Conservation (phyloP, 2,113 vertebrate genomes). For the Hoplias malabaricus region DNA sequence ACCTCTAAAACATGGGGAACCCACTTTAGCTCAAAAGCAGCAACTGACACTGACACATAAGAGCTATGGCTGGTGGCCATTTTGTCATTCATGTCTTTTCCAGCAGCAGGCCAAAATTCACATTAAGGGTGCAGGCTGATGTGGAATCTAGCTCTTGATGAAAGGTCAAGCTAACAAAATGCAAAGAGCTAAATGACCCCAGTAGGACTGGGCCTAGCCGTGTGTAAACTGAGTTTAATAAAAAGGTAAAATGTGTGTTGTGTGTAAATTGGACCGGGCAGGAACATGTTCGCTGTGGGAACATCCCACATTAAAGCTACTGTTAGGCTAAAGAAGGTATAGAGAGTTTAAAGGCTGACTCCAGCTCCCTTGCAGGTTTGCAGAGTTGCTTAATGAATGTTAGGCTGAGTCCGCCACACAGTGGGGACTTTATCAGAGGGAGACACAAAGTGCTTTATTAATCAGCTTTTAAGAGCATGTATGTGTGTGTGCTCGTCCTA, state of each 20-base stretch:
- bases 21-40: too few species aligned
- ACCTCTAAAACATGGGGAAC: background rate
- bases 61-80: constrained; percentile 3
- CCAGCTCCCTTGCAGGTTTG: background rate
- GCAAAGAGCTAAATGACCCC: constrained; percentile 43
- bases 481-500: background rate
- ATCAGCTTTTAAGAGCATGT: constrained; percentile 6
- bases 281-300: constrained; percentile 15
- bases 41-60: background rate
- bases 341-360: constrained; percentile 24
- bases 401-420: constrained; percentile 31
- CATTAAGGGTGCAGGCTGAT: constrained; percentile 32
- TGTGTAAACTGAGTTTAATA: constrained; percentile 42
- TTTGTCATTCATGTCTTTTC: constrained; percentile 41
- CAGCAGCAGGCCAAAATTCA: background rate
- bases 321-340: constrained; percentile 3
- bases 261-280: constrained; percentile 33
- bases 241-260: constrained; percentile 42
- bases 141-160: constrained; percentile 29
- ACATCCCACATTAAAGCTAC: constrained; percentile 12
- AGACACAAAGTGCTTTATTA: constrained; percentile 34
- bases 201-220: constrained; percentile 14
- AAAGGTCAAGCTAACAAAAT: constrained; percentile 43
- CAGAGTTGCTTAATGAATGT: constrained; percentile 31
- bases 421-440: constrained; percentile 25